These are phyloP conservation scores for Scaptomyza flava DNA, from an alignment of 2,888 invertebrate species.

Conservation along the genomic window DNA sequence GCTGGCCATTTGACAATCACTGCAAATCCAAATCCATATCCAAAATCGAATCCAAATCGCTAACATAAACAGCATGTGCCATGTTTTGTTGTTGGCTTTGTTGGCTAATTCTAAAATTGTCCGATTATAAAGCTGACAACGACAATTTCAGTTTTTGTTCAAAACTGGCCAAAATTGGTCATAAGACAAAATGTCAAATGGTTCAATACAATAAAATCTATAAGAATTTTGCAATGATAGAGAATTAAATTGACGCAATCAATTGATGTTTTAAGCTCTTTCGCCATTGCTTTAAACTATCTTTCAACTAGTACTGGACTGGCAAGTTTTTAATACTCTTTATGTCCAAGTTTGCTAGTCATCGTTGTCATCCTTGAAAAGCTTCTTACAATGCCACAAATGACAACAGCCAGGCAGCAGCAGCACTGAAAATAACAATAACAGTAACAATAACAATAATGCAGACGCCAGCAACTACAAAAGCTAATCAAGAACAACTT, in stretches of 20 bases:
- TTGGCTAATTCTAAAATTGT: constrained; percentile 64
- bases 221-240: constrained; percentile 12
- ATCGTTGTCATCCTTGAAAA: constrained; percentile 60
- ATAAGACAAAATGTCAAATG: constrained; percentile 69
- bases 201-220: constrained; percentile 29
- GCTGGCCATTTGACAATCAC: constrained; percentile 30
- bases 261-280: background rate
- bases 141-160: constrained; percentile 26
- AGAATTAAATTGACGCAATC: background rate
- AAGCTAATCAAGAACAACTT: constrained; percentile 48
- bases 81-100: constrained; percentile 40
- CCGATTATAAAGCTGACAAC: constrained; percentile 51
- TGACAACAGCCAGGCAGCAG: constrained; percentile 36
- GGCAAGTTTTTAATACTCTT: constrained; percentile 39
- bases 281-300: background rate
- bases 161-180: constrained; percentile 59
- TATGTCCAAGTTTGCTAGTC: constrained; percentile 43
- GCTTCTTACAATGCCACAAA: constrained; percentile 51
- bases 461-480: constrained; percentile 12
- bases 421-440: constrained; percentile 24
- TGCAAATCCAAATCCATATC: constrained; percentile 28
- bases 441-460: constrained; percentile 39
- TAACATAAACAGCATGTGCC: constrained; percentile 57
- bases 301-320: constrained; percentile 9
- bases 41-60: constrained; percentile 18